Evolutionary conservation across 2,113 vertebrate species (phyloP).

Genomic region (Varanus komodoensis): DNA sequence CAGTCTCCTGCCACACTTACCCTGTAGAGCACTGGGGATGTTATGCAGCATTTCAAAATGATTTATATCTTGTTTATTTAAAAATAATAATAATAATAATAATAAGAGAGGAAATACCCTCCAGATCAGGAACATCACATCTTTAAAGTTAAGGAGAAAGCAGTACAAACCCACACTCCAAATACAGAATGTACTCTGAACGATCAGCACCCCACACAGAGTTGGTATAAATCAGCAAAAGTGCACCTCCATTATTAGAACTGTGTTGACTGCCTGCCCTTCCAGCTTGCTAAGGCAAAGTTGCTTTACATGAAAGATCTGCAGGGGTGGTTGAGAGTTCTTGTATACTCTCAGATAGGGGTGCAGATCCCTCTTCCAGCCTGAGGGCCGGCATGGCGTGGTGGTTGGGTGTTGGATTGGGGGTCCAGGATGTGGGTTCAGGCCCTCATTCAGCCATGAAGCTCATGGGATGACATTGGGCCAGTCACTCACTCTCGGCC

Average conservation of each 20-base stretch:
- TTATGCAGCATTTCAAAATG: conserved; percentile 10
- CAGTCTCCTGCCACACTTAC: background rate
- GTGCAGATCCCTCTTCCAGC: background rate
- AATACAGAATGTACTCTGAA: conserved; percentile 26
- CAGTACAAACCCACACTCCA: conserved; percentile 12
- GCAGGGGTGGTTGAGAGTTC: background rate
- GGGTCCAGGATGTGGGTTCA: too few relatives aligned
- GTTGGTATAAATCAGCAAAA: conserved; percentile 13
- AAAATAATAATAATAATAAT: background rate
- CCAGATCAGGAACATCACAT: conserved; percentile 22
- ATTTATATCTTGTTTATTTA: conserved; percentile 25
- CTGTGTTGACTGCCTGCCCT: background rate
- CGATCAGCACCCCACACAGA: background rate
- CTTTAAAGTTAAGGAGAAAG: background rate
- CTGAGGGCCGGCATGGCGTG: too few relatives aligned
- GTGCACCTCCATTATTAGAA: background rate
- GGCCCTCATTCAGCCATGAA: too few relatives aligned
- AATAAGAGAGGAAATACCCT: conserved; percentile 11
- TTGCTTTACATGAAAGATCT: background rate
- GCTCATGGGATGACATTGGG: too few relatives aligned
- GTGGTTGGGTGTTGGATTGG: too few relatives aligned
- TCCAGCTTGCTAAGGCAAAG: background rate
- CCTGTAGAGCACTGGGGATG: background rate
- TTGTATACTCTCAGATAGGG: background rate
- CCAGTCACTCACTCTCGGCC: too few relatives aligned